phyloP scores from a whole-genome alignment of 2,888 invertebrate species.

The Darwinula stevensoni region DNA sequence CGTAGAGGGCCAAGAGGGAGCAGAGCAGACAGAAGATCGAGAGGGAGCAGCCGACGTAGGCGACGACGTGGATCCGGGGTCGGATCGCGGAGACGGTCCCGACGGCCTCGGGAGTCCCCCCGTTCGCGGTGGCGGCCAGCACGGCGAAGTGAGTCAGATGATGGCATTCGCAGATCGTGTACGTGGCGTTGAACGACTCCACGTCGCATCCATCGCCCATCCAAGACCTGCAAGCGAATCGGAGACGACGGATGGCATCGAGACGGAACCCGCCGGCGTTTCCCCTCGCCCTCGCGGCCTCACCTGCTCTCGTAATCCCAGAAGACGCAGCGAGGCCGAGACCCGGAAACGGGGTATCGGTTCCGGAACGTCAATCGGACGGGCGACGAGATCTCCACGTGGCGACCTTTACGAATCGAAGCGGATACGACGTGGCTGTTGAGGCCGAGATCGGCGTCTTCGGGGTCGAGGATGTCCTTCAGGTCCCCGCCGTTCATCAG shows the following conservation, averaged over 20 bases:
- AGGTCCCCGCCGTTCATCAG: no score
- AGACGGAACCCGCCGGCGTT: no score
- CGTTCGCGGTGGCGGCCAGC: no score
- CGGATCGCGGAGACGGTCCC: no score
- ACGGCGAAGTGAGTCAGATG: conserved; percentile 14
- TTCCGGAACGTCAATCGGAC: neutral
- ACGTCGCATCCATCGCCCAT: conserved; percentile 13
- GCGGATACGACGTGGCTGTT: conserved; percentile 9
- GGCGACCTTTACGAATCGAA: conserved; percentile 7
- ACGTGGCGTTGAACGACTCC: conserved; percentile 12
- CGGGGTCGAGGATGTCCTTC: neutral
- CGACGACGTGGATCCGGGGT: no score
- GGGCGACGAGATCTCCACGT: conserved; percentile 1
- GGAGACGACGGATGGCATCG: no score
- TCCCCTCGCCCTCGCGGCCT: neutral
- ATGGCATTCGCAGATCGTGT: conserved; percentile 13
- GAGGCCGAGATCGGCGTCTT: conserved; percentile 3
- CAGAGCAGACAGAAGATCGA: conserved; percentile 48
- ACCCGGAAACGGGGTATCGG: conserved; percentile 7
- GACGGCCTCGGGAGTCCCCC: no score
- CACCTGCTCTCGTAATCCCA: conserved; percentile 10
- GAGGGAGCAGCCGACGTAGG: conserved; percentile 48
- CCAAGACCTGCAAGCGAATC: conserved; percentile 12
- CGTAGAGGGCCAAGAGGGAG: conserved; percentile 51
- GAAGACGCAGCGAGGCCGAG: conserved; percentile 10